These are phyloP conservation scores for Heterotilapia buettikoferi DNA, from an alignment of 2,113 vertebrate species.

Conservation along the genomic window DNA sequence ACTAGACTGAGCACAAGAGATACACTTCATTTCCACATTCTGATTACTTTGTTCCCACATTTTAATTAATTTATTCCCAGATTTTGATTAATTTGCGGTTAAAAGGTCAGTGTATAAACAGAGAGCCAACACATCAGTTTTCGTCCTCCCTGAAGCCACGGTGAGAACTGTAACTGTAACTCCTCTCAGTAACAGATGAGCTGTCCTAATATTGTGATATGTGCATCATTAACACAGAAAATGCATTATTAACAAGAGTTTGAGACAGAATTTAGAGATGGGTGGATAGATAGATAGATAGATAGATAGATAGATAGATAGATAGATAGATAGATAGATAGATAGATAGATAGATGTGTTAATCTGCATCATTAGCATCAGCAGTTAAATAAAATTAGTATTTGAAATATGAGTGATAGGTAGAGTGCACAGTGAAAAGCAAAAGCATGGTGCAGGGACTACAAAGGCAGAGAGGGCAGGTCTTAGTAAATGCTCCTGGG, in stretches of 20 bases:
- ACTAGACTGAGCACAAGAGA: not conserved
- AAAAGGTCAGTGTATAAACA: not conserved
- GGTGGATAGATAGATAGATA: no score
- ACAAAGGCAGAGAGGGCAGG: not conserved
- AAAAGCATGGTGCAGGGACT: not conserved
- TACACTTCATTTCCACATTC: not conserved
- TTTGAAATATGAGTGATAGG: not conserved
- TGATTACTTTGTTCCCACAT: not conserved
- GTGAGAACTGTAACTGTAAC: not conserved
- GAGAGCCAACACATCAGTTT: not conserved
- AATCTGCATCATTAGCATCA: not conserved
- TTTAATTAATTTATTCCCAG: not conserved
- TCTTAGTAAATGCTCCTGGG: not conserved
- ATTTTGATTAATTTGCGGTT: not conserved
- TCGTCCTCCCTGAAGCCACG: not conserved
- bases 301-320: not conserved
- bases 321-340: no score
- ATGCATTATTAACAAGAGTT: not conserved
- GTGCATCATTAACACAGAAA: not conserved
- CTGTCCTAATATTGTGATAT: not conserved
- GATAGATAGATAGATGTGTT: not conserved
- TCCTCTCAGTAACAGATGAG: not conserved
- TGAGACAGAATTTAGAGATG: accelerated
- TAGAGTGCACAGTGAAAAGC: not conserved
- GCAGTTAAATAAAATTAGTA: no score